Conservation (phyloP, 1,140 invertebrate genomes). For the Brachionus rubens region DNA sequence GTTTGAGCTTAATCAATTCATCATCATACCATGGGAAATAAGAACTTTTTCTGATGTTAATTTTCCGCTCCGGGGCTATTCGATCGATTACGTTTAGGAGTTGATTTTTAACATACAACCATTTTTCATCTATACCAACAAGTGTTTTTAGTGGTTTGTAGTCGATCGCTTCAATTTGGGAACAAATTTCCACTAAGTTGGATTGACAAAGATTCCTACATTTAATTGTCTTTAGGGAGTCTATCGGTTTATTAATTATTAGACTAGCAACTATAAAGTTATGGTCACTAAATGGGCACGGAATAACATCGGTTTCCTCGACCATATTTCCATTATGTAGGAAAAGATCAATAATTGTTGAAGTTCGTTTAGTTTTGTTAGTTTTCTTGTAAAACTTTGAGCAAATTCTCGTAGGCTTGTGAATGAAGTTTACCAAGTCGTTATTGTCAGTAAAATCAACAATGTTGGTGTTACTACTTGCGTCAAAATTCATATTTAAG, state of each 20-base stretch:
- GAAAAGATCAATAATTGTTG: neutral
- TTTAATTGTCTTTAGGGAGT: neutral
- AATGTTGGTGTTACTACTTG: neutral
- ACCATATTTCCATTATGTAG: no score
- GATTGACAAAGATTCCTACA: no score
- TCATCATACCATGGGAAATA: no score
- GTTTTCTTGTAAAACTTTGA: conserved; percentile 2
- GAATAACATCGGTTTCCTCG: conserved; percentile 2
- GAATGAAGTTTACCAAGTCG: no score
- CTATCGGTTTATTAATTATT: neutral
- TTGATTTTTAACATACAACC: neutral
- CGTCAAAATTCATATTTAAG: neutral
- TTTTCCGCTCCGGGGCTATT: no score
- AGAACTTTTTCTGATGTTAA: no score
- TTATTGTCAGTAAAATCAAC: neutral
- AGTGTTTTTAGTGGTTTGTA: neutral
- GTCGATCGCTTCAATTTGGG: neutral
- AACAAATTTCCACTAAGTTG: neutral
- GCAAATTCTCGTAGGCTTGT: neutral
- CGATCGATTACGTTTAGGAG: neutral
- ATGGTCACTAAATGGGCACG: conserved; percentile 2
- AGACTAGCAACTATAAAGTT: neutral
- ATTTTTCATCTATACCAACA: neutral
- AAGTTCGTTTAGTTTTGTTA: neutral
- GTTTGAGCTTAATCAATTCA: no score